phyloP scores from a whole-genome alignment of 2,888 invertebrate genomes.

The Empis stercorea region DNA sequence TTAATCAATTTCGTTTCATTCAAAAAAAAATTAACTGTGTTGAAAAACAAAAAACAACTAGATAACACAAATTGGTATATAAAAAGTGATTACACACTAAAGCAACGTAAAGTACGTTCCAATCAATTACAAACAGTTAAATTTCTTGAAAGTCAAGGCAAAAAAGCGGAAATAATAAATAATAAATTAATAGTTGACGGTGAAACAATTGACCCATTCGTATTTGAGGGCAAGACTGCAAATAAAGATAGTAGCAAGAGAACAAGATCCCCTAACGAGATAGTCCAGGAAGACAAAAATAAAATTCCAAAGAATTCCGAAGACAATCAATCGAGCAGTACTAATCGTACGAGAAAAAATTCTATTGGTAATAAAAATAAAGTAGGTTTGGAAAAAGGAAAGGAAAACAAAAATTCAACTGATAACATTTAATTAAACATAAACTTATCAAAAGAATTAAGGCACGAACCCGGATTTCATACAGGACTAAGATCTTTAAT shows the following conservation, averaged over 20 bases:
- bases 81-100: not conserved
- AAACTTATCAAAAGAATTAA: not conserved
- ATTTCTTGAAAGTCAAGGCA: not conserved
- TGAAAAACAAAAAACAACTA: not conserved
- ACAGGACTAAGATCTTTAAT: too few species aligned
- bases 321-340: too few species aligned
- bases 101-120: not conserved
- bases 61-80: not conserved
- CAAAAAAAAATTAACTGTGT: not conserved
- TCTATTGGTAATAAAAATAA: too few species aligned
- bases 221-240: too few species aligned
- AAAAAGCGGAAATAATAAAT: not conserved
- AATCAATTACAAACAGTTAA: not conserved
- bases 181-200: not conserved
- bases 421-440: too few species aligned
- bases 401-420: too few species aligned
- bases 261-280: too few species aligned
- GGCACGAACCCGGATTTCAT: not conserved
- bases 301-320: too few species aligned
- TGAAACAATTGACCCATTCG: not conserved
- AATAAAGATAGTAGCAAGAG: too few species aligned
- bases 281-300: too few species aligned
- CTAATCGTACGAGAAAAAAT: too few species aligned
- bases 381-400: too few species aligned
- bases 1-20: not conserved